Evolutionary conservation across 2,113 vertebrate species (phyloP).

Genomic region (Bubo scandiacus): DNA sequence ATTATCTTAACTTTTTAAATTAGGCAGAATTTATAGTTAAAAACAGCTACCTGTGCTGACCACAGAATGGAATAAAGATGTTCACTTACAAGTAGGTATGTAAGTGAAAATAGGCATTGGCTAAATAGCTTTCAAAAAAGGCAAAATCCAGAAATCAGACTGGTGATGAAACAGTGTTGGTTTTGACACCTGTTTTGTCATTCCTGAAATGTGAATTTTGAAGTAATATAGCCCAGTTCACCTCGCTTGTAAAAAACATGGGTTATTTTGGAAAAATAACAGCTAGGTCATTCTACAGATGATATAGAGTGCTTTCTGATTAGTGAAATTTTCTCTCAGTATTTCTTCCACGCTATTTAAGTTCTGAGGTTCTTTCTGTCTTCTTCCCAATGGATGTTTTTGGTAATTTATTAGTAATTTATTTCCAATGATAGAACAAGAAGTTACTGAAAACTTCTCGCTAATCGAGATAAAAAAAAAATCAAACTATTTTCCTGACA

Average conservation of each 20-base stretch:
- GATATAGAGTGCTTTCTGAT: not conserved
- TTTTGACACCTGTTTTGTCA: not conserved
- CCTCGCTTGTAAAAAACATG: not conserved
- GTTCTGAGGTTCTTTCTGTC: not conserved
- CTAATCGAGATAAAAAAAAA: not conserved
- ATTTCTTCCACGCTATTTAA: not conserved
- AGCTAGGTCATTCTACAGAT: not conserved
- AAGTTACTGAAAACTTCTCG: not conserved
- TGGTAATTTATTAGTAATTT: not conserved
- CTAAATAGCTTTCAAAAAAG: not conserved
- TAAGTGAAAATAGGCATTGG: not conserved
- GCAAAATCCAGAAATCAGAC: not conserved
- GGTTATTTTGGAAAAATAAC: not conserved
- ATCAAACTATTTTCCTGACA: not conserved
- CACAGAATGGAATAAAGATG: conserved; percentile 11
- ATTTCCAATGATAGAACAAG: not conserved
- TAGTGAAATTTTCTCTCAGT: not conserved
- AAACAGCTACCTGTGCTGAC: conserved; percentile 16
- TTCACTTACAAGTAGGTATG: conserved; percentile 43
- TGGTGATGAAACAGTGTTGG: not conserved
- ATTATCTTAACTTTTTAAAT: not conserved
- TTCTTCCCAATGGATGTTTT: not conserved
- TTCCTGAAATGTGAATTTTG: conserved; percentile 3
- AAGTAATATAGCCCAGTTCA: conserved; percentile 3
- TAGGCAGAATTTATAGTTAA: conserved; percentile 24